Conservation (phyloP, 2,113 vertebrate species). For the Neolamprologus kungweensis region DNA sequence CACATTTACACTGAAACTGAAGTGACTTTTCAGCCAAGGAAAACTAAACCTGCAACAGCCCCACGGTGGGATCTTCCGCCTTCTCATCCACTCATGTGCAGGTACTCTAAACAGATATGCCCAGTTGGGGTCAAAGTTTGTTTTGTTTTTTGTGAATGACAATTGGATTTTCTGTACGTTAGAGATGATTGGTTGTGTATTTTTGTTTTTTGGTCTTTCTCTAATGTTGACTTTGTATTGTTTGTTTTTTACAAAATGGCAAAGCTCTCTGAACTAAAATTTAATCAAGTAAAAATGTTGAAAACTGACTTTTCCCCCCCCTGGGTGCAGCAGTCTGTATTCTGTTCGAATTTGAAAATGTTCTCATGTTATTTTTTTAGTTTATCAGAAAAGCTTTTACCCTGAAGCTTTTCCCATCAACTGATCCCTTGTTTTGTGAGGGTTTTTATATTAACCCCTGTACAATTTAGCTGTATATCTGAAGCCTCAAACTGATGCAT, state of each 20-base stretch:
- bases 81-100: neutral
- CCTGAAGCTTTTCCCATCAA: neutral
- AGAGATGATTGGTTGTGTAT: neutral
- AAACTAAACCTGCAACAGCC: neutral
- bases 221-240: neutral
- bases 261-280: conserved; percentile 55
- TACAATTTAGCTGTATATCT: neutral
- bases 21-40: neutral
- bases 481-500: neutral
- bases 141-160: neutral
- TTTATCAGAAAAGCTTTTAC: neutral
- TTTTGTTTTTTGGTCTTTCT: neutral
- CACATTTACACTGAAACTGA: neutral
- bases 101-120: neutral
- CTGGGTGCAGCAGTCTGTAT: neutral
- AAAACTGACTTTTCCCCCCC: neutral
- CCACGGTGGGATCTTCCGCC: neutral
- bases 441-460: neutral
- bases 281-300: neutral
- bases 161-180: neutral
- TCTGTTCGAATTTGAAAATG: neutral
- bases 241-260: conserved; percentile 1
- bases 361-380: neutral
- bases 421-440: neutral
- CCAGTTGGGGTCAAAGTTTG: neutral